A percentile compares a stretch with the other conserved stretches of the same genome.
phyloP scores from a whole-genome alignment of 92 coral and sea anemone species.

The Paragorgia papillata region DNA sequence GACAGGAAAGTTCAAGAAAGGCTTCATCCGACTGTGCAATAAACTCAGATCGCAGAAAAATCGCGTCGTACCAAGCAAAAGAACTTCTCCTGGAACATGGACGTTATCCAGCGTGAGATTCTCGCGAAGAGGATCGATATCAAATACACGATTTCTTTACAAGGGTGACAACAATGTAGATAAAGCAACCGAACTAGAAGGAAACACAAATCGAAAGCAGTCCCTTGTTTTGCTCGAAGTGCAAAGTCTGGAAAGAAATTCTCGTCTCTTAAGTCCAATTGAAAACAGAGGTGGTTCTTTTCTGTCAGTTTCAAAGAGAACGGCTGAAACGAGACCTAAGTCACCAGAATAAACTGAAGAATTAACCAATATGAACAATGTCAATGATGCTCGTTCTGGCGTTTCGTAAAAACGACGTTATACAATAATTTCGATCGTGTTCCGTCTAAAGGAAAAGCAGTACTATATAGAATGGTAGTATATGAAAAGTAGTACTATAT shows the following conservation, averaged over 20 bases:
- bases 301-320: constrained; percentile 8
- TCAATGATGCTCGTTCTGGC: neutral
- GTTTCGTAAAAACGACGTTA: neutral
- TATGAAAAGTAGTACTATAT: no score
- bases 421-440: no score
- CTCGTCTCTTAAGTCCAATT: constrained; percentile 21
- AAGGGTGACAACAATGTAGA: constrained; percentile 25
- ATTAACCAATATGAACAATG: no score
- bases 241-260: constrained; percentile 12
- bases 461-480: no score
- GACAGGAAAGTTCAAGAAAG: constrained; percentile 86
- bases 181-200: constrained; percentile 25
- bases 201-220: constrained; percentile 9
- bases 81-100: constrained; percentile 54
- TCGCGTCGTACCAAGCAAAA: constrained; percentile 28
- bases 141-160: constrained; percentile 18
- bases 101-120: constrained; percentile 72
- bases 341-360: neutral
- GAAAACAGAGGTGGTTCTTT: constrained; percentile 5
- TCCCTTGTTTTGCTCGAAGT: constrained; percentile 27
- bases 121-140: constrained; percentile 53
- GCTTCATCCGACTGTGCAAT: constrained; percentile 69
- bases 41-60: constrained; percentile 58
- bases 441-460: no score
- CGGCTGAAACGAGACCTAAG: constrained; percentile 3